These are phyloP conservation scores for Zaprionus taronus DNA, from an alignment of 1,140 invertebrate species.

Conservation along the genomic window DNA sequence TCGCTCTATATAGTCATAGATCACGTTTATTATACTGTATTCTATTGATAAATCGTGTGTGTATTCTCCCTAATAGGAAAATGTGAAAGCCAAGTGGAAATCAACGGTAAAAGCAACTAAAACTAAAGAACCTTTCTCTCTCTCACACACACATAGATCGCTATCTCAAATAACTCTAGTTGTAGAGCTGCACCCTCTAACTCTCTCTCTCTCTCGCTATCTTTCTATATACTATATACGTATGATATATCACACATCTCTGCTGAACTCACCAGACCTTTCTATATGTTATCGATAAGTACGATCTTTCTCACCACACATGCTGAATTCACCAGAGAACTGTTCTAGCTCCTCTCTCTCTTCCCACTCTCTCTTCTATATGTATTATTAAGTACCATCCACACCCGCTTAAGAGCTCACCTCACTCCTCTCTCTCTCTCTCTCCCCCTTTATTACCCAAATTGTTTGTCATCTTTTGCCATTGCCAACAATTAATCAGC, in stretches of 20 bases:
- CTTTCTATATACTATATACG: background rate
- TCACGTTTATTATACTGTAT: slow-evolving; percentile 28
- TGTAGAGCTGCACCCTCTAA: slow-evolving; percentile 38
- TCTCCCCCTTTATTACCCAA: slow-evolving; percentile 48
- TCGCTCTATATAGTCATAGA: slow-evolving; percentile 1
- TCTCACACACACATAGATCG: slow-evolving; percentile 26
- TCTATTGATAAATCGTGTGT: slow-evolving; percentile 39
- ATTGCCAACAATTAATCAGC: slow-evolving; percentile 68
- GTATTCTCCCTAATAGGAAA: slow-evolving; percentile 79
- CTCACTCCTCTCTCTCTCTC: background rate
- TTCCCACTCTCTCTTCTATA: background rate
- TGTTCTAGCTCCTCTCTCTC: slow-evolving; percentile 13
- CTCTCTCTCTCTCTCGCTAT: background rate
- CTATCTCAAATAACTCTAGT: background rate
- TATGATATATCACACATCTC: background rate
- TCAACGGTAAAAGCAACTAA: slow-evolving; percentile 75
- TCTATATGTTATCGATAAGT: background rate
- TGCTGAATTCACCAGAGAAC: slow-evolving; percentile 8
- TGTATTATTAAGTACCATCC: background rate
- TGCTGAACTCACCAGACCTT: background rate
- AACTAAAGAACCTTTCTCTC: slow-evolving; percentile 31
- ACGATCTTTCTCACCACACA: background rate
- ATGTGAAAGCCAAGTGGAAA: slow-evolving; percentile 83
- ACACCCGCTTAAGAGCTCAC: background rate
- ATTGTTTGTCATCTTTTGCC: slow-evolving; percentile 71